A percentile compares a stretch with the other conserved stretches of the same genome.
These are phyloP conservation scores for Chrysolina americana DNA, from an alignment of 2,888 invertebrate genomes.

Conservation along the genomic window DNA sequence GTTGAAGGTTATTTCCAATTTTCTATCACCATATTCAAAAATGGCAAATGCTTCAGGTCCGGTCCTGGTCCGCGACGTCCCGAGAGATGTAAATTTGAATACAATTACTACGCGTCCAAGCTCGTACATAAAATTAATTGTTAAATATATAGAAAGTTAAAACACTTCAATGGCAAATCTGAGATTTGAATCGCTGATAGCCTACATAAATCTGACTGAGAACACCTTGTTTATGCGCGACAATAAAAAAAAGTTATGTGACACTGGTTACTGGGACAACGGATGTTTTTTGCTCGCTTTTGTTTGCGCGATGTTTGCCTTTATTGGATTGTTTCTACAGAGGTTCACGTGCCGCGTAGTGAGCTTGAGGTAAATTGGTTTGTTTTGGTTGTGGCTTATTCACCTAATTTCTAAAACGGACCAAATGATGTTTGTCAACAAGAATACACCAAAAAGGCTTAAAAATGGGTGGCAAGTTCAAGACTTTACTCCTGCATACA, in stretches of 20 bases:
- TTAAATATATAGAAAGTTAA: constrained; percentile 69
- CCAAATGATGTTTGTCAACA: too few relatives aligned
- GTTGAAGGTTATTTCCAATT: too few relatives aligned
- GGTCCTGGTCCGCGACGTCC: constrained; percentile 46
- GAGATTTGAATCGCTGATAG: constrained; percentile 68
- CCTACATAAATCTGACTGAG: constrained; percentile 67
- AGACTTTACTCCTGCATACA: too few relatives aligned
- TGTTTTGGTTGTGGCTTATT: constrained; percentile 11
- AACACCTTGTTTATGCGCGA: constrained; percentile 68
- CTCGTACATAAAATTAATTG: constrained; percentile 70
- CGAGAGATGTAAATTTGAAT: constrained; percentile 65
- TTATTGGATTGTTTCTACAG: constrained; percentile 48
- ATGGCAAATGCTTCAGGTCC: constrained; percentile 22
- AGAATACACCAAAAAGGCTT: too few relatives aligned
- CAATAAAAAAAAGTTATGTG: constrained; percentile 61
- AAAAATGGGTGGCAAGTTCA: too few relatives aligned
- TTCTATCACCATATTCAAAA: too few relatives aligned
- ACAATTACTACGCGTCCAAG: constrained; percentile 67
- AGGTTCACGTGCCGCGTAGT: constrained; percentile 32
- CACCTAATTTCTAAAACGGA: neutral
- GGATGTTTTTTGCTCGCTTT: constrained; percentile 47
- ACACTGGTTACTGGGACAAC: constrained; percentile 61
- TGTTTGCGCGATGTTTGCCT: constrained; percentile 47
- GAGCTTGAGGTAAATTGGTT: constrained; percentile 23
- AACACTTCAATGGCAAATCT: constrained; percentile 70